Evolutionary conservation across 2,113 vertebrate species (phyloP), one percentile per base, ranked within the genome.

Genomic region (Cettia cetti): DNA sequence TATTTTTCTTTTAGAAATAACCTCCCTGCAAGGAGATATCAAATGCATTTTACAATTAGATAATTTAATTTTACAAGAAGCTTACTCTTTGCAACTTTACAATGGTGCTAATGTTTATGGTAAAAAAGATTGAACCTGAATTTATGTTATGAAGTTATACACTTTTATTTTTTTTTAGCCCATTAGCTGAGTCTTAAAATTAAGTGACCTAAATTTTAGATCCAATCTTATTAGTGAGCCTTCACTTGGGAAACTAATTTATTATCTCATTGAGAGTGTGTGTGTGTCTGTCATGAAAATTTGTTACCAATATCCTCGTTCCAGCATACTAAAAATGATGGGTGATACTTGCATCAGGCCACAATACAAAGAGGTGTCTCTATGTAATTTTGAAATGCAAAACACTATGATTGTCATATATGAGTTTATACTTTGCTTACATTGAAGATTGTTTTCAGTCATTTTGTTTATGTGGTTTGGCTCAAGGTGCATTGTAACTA

Each of bases 171-270:
- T 63, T 95, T 95, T 63, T 94, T 19, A 75, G 60, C 52, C 78
- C 63, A 94, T 96, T 97, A 92, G 74, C 83, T 80, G n/a, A 94
- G 82, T 96, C 86, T 96, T 97, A 94, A 95, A 91, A 96, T 94
- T 81, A 93, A 78, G 86, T 95, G 95, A 54, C 76, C 89, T 92
- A 87, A 95, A 93, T 92, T 95, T 97, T 87, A 93, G 74, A 93
- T 95, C 77, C 77, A 95, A 91, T 92, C 85, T 96, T 92, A 86
- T 93, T 94, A 95, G 90, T 59, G 90, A 94, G 71, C 17, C 78
- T 97, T 97, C 96, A 79, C 91, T 82, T 78, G 94, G 89, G 78
- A 92, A 95, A 89, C 71, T 91, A 94, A 95, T 92, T 96, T 95
- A 95, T 95, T 95, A 96, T 96, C 95, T 93, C 53, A 79, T 72